Conservation (phyloP, 2,113 vertebrate genomes). For the Dromiciops gliroides region DNA sequence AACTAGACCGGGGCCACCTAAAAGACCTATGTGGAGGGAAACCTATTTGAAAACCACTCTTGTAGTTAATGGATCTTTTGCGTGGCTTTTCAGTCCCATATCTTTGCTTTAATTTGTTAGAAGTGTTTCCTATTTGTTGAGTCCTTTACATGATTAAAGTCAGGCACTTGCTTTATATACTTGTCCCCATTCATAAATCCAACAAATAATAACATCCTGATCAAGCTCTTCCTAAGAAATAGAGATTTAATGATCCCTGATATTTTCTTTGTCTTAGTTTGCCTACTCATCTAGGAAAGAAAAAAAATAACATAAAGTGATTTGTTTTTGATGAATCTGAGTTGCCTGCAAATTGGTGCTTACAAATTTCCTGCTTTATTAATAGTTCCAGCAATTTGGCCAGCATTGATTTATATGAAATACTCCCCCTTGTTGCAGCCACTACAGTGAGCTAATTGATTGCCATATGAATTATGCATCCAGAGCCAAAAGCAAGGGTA, state of each 20-base stretch:
- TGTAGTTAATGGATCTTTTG: conserved; percentile 32
- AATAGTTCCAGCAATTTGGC: conserved; percentile 68
- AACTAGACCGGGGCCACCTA: neutral
- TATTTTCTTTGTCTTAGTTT: conserved; percentile 57
- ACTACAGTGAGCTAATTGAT: conserved; percentile 71
- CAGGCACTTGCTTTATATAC: conserved; percentile 34
- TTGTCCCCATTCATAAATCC: conserved; percentile 60
- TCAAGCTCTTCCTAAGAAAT: conserved; percentile 46
- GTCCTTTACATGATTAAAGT: conserved; percentile 49
- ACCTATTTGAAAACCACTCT: neutral
- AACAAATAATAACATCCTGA: conserved; percentile 61
- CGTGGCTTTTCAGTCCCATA: conserved; percentile 22
- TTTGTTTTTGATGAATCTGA: conserved; percentile 69
- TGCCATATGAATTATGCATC: conserved; percentile 76
- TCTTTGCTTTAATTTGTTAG: conserved; percentile 48
- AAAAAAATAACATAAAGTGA: conserved; percentile 27
- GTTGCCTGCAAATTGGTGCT: conserved; percentile 62
- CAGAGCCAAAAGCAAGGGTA: conserved; percentile 58
- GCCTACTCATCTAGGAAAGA: conserved; percentile 30
- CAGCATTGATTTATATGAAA: conserved; percentile 73
- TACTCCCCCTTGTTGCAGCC: conserved; percentile 60
- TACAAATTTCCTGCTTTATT: conserved; percentile 66
- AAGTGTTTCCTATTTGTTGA: conserved; percentile 40
- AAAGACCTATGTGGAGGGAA: neutral
- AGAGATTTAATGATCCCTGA: conserved; percentile 42